Percentiles rank a stretch among this genome's conserved stretches.
These are phyloP conservation scores for Luscinia megarhynchos DNA, from an alignment of 2,797 vertebrate species.

Conservation along the genomic window DNA sequence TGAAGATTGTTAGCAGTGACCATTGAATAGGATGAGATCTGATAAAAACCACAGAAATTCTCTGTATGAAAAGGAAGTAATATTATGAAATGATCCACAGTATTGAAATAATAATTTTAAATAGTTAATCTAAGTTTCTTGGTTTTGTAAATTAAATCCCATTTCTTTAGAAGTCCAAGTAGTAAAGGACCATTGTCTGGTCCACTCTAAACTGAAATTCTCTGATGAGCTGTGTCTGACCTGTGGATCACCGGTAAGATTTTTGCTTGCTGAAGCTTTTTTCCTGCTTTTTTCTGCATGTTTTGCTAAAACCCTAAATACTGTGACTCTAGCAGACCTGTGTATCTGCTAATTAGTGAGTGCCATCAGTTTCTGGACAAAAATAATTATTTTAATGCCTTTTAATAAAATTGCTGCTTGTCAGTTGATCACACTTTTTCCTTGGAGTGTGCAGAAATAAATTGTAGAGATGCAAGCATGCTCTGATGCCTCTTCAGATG, in stretches of 20 bases:
- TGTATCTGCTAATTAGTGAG: background rate
- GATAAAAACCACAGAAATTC: background rate
- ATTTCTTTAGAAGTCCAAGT: background rate
- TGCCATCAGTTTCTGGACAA: background rate
- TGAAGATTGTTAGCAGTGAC: background rate
- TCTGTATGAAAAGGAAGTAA: background rate
- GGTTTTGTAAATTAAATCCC: background rate
- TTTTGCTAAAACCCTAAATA: background rate
- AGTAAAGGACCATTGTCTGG: background rate
- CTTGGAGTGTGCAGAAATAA: background rate
- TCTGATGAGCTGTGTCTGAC: background rate
- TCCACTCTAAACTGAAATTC: background rate
- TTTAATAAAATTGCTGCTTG: background rate
- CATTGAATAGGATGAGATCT: background rate
- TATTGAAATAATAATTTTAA: background rate
- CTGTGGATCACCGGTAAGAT: background rate
- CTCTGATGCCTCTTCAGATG: background rate
- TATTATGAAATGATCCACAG: background rate
- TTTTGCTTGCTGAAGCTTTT: background rate
- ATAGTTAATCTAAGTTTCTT: background rate
- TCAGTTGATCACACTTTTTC: background rate
- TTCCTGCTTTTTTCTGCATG: background rate
- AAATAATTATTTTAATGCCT: background rate
- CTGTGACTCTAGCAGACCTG: background rate
- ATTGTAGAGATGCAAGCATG: background rate